Conservation (phyloP, 1,140 invertebrate species). For the Eulimnadia texana region DNA sequence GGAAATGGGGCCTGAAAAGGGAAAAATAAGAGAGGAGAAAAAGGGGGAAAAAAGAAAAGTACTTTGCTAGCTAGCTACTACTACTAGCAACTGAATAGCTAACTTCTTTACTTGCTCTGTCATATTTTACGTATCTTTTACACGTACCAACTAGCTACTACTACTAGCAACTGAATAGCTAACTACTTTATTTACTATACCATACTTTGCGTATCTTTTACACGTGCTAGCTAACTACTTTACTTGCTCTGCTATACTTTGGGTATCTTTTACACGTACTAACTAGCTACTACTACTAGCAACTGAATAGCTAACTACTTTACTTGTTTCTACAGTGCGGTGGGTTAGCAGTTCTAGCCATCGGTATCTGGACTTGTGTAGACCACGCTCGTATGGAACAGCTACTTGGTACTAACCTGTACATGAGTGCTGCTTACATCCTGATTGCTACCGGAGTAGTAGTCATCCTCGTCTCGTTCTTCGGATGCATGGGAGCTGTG, state of each 20-base stretch:
- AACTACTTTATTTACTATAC: neutral
- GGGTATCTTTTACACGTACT: neutral
- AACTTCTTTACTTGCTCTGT: too few relatives aligned
- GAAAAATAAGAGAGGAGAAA: too few relatives aligned
- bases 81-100: too few relatives aligned
- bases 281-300: neutral
- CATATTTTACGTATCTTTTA: neutral
- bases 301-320: neutral
- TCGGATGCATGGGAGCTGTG: slow-evolving; percentile 71
- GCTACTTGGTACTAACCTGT: slow-evolving; percentile 64
- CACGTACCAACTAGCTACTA: too few relatives aligned
- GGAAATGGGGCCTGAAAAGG: too few relatives aligned
- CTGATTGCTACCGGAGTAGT: slow-evolving; percentile 60
- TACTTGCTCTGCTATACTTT: too few relatives aligned
- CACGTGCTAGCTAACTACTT: neutral
- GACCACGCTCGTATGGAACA: slow-evolving; percentile 69
- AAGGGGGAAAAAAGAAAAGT: too few relatives aligned
- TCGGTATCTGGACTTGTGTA: slow-evolving; percentile 64
- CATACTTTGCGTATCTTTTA: neutral
- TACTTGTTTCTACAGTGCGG: slow-evolving; percentile 44
- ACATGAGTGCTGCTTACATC: slow-evolving; percentile 64
- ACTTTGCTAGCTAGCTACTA: too few relatives aligned
- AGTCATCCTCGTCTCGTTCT: slow-evolving; percentile 59
- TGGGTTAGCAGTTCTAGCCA: slow-evolving; percentile 51
- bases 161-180: too few relatives aligned